Base-by-base conservation (phyloP, 2,113 vertebrate genomes). In the Cyprinodon brontotheroides region DNA sequence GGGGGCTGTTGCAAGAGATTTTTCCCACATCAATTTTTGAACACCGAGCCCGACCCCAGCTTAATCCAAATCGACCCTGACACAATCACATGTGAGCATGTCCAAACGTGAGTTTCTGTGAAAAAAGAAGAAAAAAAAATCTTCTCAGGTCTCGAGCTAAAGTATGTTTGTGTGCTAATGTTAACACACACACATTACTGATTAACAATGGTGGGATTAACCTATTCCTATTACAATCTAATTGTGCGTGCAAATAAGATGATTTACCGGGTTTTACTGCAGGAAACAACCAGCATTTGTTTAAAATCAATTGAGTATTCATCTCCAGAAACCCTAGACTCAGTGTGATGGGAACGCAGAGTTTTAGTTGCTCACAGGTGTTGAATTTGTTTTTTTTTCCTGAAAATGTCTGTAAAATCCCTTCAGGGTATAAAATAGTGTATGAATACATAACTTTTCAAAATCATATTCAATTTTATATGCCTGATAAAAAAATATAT, bases 191-290 rank as follows among this genome's bases (percentile, higher is more conserved):
- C 70, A 37, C 45, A 29, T 0, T 3, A 50, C n/a, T 13, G 38
- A 9, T 39, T 39, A 70, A 66, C 74, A 80, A 66, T 66, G 20
- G n/a, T 20, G 62, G 82, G 77, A 87, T 85, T 72, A 80, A 47
- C 50, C 61, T 22, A 6, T 62, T 86, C n/a, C n/a, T 64, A 67
- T 29, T 38, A 1, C 75, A 75, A 81, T 81, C 76, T 53, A 38
- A 38, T 1, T 70, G 62, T 70, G 62, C 61, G 61, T 68, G 73
- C 73, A 65, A 68, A 78, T 60, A 36, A 70, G 43, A 48, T 65
- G 81, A 77, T 74, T 77, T 60, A 70, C 68, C 65, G 75, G 71
- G 37, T 73, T 67, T 43, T 63, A 8, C 77, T 69, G 41, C 60
- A 68, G 50, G 41, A 70, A 61, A 72, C 63, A 71, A 15, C 61